Percentiles rank a stretch among this genome's conserved stretches.
These are phyloP conservation scores for Siniperca chuatsi DNA, from an alignment of 2,113 vertebrate species.

Conservation along the genomic window DNA sequence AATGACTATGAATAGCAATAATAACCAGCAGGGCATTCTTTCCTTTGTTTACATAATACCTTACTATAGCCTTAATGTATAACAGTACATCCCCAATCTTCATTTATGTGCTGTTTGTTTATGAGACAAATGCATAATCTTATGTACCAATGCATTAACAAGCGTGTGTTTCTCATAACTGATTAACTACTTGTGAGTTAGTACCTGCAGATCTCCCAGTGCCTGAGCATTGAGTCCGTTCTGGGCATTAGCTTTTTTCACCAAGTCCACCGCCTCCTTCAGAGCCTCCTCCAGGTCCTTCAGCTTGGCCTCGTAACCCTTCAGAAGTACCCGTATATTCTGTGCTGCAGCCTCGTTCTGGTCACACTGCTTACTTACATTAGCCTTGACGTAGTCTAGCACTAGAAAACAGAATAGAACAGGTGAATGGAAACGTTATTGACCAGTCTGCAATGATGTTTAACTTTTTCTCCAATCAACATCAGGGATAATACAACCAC, in stretches of 20 bases:
- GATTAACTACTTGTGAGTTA: not conserved
- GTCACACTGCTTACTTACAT: conserved; percentile 83
- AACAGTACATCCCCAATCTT: not conserved
- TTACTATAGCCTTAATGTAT: not conserved
- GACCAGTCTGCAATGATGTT: not conserved
- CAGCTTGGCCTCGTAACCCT: conserved; percentile 87
- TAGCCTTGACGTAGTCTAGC: conserved; percentile 84
- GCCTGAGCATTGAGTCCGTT: conserved; percentile 86
- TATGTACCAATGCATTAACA: not conserved
- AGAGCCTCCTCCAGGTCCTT: conserved; percentile 86
- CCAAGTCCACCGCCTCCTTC: conserved; percentile 79
- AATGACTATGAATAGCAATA: not conserved
- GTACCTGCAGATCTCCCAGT: conserved; percentile 88
- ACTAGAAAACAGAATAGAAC: conserved; percentile 80
- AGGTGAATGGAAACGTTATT: not conserved
- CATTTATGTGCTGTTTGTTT: not conserved
- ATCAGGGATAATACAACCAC: not conserved
- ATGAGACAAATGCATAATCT: not conserved
- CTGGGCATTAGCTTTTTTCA: conserved; percentile 87
- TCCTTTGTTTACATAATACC: not conserved
- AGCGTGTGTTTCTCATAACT: not conserved
- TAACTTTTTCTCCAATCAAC: not conserved
- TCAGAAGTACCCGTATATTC: conserved; percentile 84
- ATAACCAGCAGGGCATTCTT: not conserved
- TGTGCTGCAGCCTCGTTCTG: conserved; percentile 84